Evolutionary conservation across 2,888 invertebrate genomes (phyloP).

Genomic region (Oligia latruncula): DNA sequence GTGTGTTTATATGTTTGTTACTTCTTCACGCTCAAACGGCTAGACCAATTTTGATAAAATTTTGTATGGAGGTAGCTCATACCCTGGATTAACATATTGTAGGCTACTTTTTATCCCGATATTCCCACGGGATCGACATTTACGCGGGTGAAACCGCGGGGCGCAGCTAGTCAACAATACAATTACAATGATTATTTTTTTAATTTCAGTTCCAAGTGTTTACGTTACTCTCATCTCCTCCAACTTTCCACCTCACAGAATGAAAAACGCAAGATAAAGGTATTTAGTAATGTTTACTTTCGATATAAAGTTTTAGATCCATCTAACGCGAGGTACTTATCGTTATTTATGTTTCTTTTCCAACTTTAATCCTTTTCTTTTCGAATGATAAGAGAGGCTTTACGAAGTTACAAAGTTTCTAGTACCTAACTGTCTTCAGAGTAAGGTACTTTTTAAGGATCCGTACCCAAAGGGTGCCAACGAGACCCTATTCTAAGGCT

Average conservation of each 20-base stretch:
- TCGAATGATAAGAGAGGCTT: constrained; percentile 74
- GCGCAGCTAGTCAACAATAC: background rate
- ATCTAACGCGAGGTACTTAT: constrained; percentile 68
- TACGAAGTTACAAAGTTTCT: constrained; percentile 66
- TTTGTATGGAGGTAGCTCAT: no score
- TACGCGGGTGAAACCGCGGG: no score
- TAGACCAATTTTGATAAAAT: no score
- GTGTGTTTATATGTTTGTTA: no score
- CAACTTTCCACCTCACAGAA: constrained; percentile 20
- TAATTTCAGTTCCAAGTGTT: constrained; percentile 12
- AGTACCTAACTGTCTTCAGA: constrained; percentile 62
- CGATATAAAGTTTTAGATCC: constrained; percentile 76
- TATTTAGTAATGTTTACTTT: constrained; percentile 73
- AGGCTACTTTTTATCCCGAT: no score
- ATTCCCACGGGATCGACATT: no score
- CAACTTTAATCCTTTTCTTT: constrained; percentile 75
- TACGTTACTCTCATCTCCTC: constrained; percentile 24
- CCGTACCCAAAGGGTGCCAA: background rate
- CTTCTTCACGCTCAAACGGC: no score
- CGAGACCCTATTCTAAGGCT: no score
- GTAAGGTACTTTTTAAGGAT: constrained; percentile 59
- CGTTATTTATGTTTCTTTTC: constrained; percentile 77
- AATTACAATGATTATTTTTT: background rate
- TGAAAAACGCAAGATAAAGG: constrained; percentile 51
- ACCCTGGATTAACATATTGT: no score